A percentile compares a stretch with the other conserved stretches of the same genome.
Evolutionary conservation across 2,113 vertebrate species (phyloP).

Genomic region (Blennius ocellaris): DNA sequence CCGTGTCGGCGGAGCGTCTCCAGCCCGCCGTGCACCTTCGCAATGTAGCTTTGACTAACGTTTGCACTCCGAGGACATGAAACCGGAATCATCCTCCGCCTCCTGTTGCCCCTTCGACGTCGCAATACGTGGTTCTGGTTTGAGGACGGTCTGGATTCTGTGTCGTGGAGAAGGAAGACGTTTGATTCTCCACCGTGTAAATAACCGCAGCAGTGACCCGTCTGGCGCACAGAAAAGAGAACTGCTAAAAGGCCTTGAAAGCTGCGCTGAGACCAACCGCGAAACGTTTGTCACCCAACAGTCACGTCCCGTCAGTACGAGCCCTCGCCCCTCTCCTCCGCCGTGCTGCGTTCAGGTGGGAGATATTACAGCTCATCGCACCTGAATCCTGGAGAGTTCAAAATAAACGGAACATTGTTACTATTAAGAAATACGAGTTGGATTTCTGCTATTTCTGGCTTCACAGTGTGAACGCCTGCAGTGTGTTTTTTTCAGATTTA

Average conservation of each 20-base stretch:
- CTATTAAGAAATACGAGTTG: too few species aligned
- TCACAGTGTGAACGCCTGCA: too few species aligned
- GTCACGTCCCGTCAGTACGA: too few species aligned
- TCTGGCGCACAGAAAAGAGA: slow-evolving; percentile 62
- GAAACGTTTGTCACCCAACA: too few species aligned
- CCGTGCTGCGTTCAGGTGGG: too few species aligned
- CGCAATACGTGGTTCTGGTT: slow-evolving; percentile 43
- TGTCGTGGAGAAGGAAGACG: slow-evolving; percentile 55
- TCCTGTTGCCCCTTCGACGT: slow-evolving; percentile 52
- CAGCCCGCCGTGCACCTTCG: slow-evolving; percentile 32
- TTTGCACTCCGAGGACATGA: slow-evolving; percentile 50
- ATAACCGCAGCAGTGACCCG: slow-evolving; percentile 60
- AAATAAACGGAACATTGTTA: too few species aligned
- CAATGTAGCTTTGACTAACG: slow-evolving; percentile 62
- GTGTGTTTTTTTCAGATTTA: too few species aligned
- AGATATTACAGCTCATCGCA: too few species aligned
- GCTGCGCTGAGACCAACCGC: not conserved
- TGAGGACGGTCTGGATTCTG: slow-evolving; percentile 44
- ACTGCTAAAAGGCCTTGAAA: slow-evolving; percentile 34
- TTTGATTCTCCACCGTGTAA: slow-evolving; percentile 60
- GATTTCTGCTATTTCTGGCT: too few species aligned
- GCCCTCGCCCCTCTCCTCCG: too few species aligned
- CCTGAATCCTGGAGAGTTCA: too few species aligned
- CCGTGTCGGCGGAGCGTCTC: slow-evolving; percentile 48
- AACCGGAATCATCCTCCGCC: slow-evolving; percentile 7